phyloP scores from a whole-genome alignment of 2,888 invertebrate species.

The Andrena hattorfiana region DNA sequence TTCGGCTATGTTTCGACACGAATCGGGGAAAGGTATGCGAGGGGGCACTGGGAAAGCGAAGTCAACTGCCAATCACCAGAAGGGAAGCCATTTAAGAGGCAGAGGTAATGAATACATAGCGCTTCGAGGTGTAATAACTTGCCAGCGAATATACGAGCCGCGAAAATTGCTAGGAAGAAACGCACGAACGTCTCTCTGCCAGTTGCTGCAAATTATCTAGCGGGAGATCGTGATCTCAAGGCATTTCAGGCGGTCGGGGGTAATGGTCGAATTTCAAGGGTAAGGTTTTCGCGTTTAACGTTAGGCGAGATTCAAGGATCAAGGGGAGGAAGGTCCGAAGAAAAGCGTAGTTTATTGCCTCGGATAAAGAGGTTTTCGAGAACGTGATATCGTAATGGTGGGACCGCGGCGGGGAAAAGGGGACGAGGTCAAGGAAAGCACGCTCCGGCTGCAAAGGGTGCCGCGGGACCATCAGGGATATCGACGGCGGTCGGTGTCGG shows the following conservation, averaged over 20 bases:
- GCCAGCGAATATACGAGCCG: constrained; percentile 24
- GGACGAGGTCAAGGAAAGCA: constrained; percentile 26
- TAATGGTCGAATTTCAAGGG: neutral
- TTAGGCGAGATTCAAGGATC: neutral
- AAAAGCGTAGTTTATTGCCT: neutral
- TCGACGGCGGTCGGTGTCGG: constrained; percentile 70
- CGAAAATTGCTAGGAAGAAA: constrained; percentile 25
- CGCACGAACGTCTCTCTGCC: constrained; percentile 18
- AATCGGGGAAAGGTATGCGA: constrained; percentile 3
- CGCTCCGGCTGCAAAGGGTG: constrained; percentile 7
- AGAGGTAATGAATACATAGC: constrained; percentile 30
- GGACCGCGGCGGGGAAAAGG: constrained; percentile 19
- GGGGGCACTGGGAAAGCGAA: constrained; percentile 14
- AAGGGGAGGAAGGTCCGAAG: neutral
- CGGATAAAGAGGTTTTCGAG: constrained; percentile 57
- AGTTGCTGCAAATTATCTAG: neutral
- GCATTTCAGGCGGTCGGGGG: constrained; percentile 39
- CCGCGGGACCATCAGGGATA: constrained; percentile 36
- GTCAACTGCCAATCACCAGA: constrained; percentile 18
- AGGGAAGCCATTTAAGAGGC: constrained; percentile 11
- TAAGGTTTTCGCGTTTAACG: neutral
- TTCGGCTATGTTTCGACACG: neutral
- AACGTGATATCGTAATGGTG: constrained; percentile 74
- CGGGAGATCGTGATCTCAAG: constrained; percentile 20
- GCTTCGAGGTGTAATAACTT: constrained; percentile 31